Base-by-base conservation (phyloP, 2,113 vertebrate genomes). In the Tachuris rubrigastra region DNA sequence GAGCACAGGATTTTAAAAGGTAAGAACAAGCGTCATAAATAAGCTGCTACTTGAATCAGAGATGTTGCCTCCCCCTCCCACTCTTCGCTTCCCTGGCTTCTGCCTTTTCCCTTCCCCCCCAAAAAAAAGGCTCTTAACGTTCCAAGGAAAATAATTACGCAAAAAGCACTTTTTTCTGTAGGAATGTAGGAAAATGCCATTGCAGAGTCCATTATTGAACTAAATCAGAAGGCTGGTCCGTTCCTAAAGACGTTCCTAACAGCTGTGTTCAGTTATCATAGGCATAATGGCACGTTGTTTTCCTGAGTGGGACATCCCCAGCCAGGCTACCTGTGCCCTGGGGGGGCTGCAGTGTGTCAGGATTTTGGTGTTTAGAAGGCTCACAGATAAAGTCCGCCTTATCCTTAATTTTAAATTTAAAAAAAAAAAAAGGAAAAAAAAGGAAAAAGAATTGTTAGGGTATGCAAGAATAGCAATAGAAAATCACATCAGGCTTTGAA, bases 1-100 rank as follows among this genome's bases (percentile, higher is more conserved):
- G 86, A 96, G 78, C 62, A 72, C 42, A 39, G 80, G 93, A 53
- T 89, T 96, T 93, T 89, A 83, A 95, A 96, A 82, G 68, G 82
- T 90, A 88, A 0, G 4, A 96, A 84, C 82, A 83, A 85, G 53
- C 0, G 0, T 92, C 91, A 72, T 94, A 94, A 95, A 90, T 94
- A 92, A 92, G 52, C 60, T 88, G 44, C 60, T 85, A 11, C 72
- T 93, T 78, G 79, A 93, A 81, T 77, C 39, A 67, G 91, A 90
- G 44, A 46, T 81, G 39, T 28, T 87, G 39, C 35, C 28, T 86
- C 20, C 67, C 46, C 39, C 33, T 94, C 55, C 23, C 21, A 24
- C 68, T 59, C 44, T 63, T 66, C 12, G 8, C n/a, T 71, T 79
- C 22, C n/a, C 46, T 85, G 58, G 24, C n/a, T 89, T 94, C 74